These are phyloP conservation scores for Oegoconia quadripuncta DNA, from an alignment of 2,888 invertebrate genomes.

Conservation along the genomic window DNA sequence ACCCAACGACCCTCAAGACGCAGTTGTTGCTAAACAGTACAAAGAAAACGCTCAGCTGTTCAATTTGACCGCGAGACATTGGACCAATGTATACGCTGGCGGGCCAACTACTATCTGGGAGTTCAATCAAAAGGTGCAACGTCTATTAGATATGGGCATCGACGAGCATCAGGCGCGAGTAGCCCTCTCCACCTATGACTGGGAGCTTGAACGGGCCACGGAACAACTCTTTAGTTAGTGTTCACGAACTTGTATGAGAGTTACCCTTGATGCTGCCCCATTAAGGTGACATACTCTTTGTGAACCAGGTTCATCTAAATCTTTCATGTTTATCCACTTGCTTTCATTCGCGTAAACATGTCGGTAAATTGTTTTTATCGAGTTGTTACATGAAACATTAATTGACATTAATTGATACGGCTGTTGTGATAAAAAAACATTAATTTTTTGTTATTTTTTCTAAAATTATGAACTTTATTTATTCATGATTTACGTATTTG, in stretches of 20 bases:
- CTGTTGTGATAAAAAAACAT: no score
- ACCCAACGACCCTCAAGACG: slow-evolving; percentile 96
- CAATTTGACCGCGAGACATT: slow-evolving; percentile 94
- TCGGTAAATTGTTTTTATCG: no score
- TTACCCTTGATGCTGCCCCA: slow-evolving; percentile 8
- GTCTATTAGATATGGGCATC: slow-evolving; percentile 96
- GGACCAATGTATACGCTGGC: slow-evolving; percentile 97
- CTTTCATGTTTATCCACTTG: no score
- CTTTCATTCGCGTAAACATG: no score
- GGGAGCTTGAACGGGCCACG: slow-evolving; percentile 95
- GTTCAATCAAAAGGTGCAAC: slow-evolving; percentile 91
- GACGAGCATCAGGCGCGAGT: slow-evolving; percentile 93
- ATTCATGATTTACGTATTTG: no score
- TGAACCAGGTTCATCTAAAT: not conserved
- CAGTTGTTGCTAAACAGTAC: slow-evolving; percentile 98
- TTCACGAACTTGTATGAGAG: not conserved
- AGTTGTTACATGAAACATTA: no score
- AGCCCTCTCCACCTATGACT: slow-evolving; percentile 94
- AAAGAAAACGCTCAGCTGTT: slow-evolving; percentile 94
- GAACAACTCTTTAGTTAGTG: slow-evolving; percentile 79
- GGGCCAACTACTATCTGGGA: slow-evolving; percentile 82
- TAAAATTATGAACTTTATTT: no score
- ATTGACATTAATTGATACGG: no score
- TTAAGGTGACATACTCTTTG: slow-evolving; percentile 4
- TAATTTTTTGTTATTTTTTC: no score